Base-by-base conservation (phyloP, 2,113 vertebrate genomes). In the Cranoglanis bouderius region DNA sequence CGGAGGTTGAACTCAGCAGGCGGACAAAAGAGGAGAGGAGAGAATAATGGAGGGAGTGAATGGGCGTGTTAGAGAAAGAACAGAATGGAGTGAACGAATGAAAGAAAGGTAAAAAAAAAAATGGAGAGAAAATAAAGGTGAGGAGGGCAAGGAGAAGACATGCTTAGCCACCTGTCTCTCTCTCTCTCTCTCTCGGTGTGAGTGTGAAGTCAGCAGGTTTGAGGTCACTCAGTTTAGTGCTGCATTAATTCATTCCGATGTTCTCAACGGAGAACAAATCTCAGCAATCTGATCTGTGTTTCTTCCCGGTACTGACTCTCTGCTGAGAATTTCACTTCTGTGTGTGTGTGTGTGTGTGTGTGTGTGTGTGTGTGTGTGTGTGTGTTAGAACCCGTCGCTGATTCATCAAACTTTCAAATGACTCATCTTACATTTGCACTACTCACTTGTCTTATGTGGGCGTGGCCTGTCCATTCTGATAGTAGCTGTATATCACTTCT, bases 11-110 rank as follows among this genome's bases (percentile, higher is more conserved):
- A 94, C 96, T 95, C 95, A 94, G 92, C 88, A 46, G 92, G 91
- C 21, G 93, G 93, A 95, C 95, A 96, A 97, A 96, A 94, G 94
- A 91, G 92, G 94, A 91, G 91, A 92, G 90, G 92, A 91, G 92
- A 91, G 91, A 93, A 94, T 94, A 95, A 96, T 94, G 94, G 88
- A 95, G 93, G 88, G 93, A 92, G 94, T 96, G 96, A 95, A 95
- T 95, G 95, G 95, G 93, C 57, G 92, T 93, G 93, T 91, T 94
- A 93, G 94, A 94, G 89, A 95, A 94, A 94, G 94, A 94, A 92
- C 93, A 94, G 95, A 96, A 96, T 94, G 92, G 95, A 95, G 93
- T 94, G 92, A 93, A 93, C 94, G 94, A 96, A 95, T 95, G 95
- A 95, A 96, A 96, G 94, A 94, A 94, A 95, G 95, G 95, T 95